A percentile compares a stretch with the other conserved stretches of the same genome.
Evolutionary conservation across 2,888 invertebrate genomes (phyloP).

Genomic region (Megalurothrips usitatus): DNA sequence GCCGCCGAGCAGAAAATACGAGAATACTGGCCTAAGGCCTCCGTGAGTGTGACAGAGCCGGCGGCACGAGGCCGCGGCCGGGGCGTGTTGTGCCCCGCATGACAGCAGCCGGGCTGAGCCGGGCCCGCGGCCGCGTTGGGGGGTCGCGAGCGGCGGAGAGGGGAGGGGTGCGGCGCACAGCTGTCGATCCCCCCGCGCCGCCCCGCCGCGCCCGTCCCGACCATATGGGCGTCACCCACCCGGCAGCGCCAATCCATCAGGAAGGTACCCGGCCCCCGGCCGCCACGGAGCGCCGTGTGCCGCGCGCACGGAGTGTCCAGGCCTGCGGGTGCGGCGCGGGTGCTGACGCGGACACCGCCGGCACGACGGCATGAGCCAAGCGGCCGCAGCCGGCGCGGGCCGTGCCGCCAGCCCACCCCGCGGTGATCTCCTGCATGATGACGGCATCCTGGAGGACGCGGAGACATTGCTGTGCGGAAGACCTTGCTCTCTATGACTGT

Average conservation of each 20-base stretch:
- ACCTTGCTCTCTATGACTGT: no score
- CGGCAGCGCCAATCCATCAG: background rate
- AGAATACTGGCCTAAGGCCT: no score
- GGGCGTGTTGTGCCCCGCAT: no score
- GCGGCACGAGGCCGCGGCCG: no score
- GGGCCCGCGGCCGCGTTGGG: no score
- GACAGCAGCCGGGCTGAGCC: no score
- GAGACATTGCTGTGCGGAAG: background rate
- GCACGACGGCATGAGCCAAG: background rate
- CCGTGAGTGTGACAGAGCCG: no score
- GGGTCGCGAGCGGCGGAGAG: no score
- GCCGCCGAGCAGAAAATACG: no score
- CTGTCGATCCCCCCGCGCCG: background rate
- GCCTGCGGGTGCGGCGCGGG: background rate
- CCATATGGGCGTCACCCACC: conserved; percentile 3
- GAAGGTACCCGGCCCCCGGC: background rate
- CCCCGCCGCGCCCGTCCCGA: background rate
- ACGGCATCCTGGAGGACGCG: no score
- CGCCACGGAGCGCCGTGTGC: no score
- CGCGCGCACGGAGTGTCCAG: background rate
- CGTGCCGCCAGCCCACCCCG: background rate
- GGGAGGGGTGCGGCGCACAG: background rate
- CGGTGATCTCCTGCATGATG: no score
- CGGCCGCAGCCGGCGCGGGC: background rate
- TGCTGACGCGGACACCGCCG: background rate